These are phyloP conservation scores for Esox lucius DNA, from an alignment of 2,797 vertebrate species.

Conservation along the genomic window DNA sequence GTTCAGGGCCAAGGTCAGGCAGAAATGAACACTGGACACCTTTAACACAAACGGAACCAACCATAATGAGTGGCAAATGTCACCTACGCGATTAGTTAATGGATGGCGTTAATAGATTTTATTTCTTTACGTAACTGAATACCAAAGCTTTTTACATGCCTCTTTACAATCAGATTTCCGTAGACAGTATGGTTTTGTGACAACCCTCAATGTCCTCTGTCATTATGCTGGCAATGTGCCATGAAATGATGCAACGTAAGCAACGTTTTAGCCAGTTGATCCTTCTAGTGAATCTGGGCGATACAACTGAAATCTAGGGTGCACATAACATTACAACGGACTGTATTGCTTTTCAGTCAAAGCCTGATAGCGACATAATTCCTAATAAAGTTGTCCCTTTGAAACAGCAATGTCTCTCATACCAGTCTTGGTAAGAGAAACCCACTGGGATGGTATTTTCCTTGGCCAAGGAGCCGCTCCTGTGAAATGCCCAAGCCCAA, in stretches of 20 bases:
- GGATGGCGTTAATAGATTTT: background rate
- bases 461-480: constrained; percentile 40
- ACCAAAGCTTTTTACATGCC: background rate
- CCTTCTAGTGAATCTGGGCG: background rate
- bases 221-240: background rate
- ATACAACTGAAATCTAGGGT: background rate
- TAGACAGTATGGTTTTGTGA: background rate
- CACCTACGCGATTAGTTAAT: background rate
- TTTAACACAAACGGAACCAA: constrained; percentile 9
- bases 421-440: constrained; percentile 39
- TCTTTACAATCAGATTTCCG: background rate
- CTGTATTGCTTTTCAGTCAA: background rate
- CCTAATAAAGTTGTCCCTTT: constrained; percentile 16
- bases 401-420: constrained; percentile 25
- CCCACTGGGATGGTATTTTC: constrained; percentile 43
- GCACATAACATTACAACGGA: background rate
- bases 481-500: constrained; percentile 41
- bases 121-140: background rate
- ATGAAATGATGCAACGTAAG: constrained; percentile 1
- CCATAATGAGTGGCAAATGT: background rate
- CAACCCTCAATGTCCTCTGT: background rate
- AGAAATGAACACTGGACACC: constrained; percentile 7
- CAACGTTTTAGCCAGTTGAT: background rate
- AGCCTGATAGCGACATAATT: background rate
- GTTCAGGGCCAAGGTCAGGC: constrained; percentile 20